Conservation (phyloP, 2,888 invertebrate species). For the Agrotis segetum region DNA sequence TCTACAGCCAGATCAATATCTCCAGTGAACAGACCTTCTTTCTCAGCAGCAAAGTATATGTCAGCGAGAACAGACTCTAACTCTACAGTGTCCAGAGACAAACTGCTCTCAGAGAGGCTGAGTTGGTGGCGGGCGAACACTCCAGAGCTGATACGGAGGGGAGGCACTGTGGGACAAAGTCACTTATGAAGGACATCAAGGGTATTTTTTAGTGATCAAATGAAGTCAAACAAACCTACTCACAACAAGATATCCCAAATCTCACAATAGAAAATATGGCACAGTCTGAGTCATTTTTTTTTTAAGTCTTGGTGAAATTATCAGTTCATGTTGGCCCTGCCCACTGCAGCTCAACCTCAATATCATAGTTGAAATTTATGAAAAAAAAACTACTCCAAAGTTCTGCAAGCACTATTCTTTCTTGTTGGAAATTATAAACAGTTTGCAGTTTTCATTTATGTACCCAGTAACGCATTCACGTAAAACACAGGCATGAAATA, state of each 20-base stretch:
- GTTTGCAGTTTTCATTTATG: neutral
- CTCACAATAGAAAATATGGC: no score
- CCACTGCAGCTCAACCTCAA: no score
- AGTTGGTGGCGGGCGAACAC: constrained; percentile 94
- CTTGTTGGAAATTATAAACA: no score
- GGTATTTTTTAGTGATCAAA: no score
- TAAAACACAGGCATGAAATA: neutral
- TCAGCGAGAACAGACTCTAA: constrained; percentile 94
- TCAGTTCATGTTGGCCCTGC: no score
- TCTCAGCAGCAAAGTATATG: constrained; percentile 94
- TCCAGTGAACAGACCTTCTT: constrained; percentile 91
- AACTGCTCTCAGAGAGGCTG: constrained; percentile 92
- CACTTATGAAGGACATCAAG: no score
- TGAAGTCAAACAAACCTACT: no score
- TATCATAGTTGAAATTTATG: no score
- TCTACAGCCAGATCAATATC: constrained; percentile 92
- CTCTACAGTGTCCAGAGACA: constrained; percentile 92
- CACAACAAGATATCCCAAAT: no score
- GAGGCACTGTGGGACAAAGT: constrained; percentile 79
- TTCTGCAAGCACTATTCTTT: no score
- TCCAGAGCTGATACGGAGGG: constrained; percentile 91
- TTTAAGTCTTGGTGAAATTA: no score
- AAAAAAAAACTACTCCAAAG: neutral
- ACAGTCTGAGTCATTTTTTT: no score
- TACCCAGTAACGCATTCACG: neutral